Percentiles rank a stretch among this genome's conserved stretches.
Conservation (phyloP, 2,888 invertebrate genomes). For the Melieria omissa region DNA sequence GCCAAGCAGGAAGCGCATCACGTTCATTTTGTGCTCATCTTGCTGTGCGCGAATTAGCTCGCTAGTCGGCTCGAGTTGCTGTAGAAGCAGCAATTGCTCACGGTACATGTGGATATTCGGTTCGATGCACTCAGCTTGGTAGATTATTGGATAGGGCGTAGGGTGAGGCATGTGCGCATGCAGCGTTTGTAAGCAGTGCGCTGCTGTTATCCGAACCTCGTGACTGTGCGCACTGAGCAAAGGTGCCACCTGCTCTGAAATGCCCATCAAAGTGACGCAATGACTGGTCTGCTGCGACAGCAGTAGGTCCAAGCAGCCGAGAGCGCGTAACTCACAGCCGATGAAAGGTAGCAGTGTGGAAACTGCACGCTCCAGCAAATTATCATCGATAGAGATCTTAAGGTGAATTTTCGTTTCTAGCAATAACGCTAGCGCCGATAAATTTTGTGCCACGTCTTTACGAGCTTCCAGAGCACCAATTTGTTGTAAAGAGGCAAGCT, state of each 20-base stretch:
- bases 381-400: conserved; percentile 50
- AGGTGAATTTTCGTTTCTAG: conserved; percentile 73
- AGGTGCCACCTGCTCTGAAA: conserved; percentile 66
- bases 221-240: conserved; percentile 78
- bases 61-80: conserved; percentile 76
- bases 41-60: conserved; percentile 69
- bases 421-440: conserved; percentile 71
- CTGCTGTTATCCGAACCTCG: conserved; percentile 76
- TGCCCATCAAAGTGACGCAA: neutral
- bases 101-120: conserved; percentile 84
- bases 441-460: conserved; percentile 43
- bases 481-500: conserved; percentile 30
- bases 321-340: conserved; percentile 57
- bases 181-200: conserved; percentile 80
- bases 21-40: conserved; percentile 73
- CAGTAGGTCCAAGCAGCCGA: conserved; percentile 59
- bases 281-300: conserved; percentile 52
- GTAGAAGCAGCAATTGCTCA: conserved; percentile 78
- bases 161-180: conserved; percentile 23
- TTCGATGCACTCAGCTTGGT: conserved; percentile 76
- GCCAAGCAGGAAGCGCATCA: conserved; percentile 84
- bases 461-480: conserved; percentile 19
- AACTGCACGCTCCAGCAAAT: conserved; percentile 35
- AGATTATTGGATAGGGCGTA: conserved; percentile 74
- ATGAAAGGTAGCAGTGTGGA: conserved; percentile 43